Conservation (phyloP, 2,888 invertebrate genomes). For the Aplocera efformata region DNA sequence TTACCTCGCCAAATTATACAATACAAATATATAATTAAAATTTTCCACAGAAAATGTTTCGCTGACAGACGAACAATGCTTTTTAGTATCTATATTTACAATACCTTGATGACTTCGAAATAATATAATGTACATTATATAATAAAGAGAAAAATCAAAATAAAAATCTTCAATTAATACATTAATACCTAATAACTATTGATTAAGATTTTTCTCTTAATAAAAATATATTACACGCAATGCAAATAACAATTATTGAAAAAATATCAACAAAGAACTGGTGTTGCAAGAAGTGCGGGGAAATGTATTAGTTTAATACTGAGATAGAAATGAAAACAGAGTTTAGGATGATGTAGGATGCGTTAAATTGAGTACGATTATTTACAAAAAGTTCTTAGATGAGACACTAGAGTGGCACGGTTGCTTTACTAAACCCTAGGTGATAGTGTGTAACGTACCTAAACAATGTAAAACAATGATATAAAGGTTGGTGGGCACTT, state of each 20-base stretch:
- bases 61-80: conserved; percentile 63
- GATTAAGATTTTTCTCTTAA: conserved; percentile 78
- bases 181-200: conserved; percentile 77
- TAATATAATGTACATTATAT: conserved; percentile 77
- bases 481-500: no score
- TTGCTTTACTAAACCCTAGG: conserved; percentile 25
- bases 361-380: conserved; percentile 55
- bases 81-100: conserved; percentile 76
- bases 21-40: conserved; percentile 73
- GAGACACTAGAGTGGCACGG: conserved; percentile 46
- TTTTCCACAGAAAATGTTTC: conserved; percentile 49
- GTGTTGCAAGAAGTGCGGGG: conserved; percentile 45
- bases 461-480: conserved; percentile 2
- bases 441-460: conserved; percentile 1
- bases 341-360: conserved; percentile 29
- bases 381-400: conserved; percentile 66
- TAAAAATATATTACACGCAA: conserved; percentile 77
- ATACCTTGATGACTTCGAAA: conserved; percentile 73
- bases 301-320: conserved; percentile 57
- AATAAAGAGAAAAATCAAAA: conserved; percentile 78
- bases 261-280: conserved; percentile 63
- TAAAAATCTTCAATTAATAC: conserved; percentile 79
- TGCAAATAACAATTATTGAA: conserved; percentile 67
- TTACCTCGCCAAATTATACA: conserved; percentile 61
- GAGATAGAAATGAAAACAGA: conserved; percentile 37